Base-by-base conservation (phyloP, 92 coral and sea anemone genomes). In the Zoanthus gigantus region DNA sequence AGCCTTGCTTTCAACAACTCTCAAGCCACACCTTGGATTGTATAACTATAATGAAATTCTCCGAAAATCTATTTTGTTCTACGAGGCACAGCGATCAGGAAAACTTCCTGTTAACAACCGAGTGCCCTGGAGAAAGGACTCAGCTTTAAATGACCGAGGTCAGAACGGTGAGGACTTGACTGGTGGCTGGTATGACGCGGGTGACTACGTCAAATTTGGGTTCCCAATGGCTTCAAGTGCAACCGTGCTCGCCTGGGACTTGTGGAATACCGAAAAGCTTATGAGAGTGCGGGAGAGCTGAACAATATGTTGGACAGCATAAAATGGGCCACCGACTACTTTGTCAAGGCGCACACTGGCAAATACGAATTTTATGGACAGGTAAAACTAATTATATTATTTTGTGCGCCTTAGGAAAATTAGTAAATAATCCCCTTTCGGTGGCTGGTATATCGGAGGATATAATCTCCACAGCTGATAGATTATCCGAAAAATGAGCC, bases 151-250 rank as follows among this genome's bases (percentile, higher is more conserved):
- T 15, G 98, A 94, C 83, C 87, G 42, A 53, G 95, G 95, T 7
- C 42, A 85, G 44, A 89, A 87, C 12, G 94, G 96, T 23, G 95
- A 94, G 52, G 95, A 95, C 75, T 61, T 94, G 86, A 94, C 97
- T n/a, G 98, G 98, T 11, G 98, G 97, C 30, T 94, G 98, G 98
- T 95, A 95, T 56, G 98, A 95, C 85, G 98, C 97, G 46, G 98
- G 98, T 29, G 98, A 95, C 89, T 94, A 81, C 78, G 98, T 95
- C 68, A 95, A 95, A 93, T 95, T 96, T 90, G 96, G 96, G 28
- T 96, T 96, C 74, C 98, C 98, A 32, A 96, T 96, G 98, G 98
- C 98, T n/a, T 91, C 91, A 34, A 85, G 89, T 28, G 94, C 90
- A 14, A 96, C 98, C 52, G 88, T 96, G 77, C 65, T 94, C 79